Base-by-base conservation (phyloP, 2,888 invertebrate species). In the Trachelus troglodyta region DNA sequence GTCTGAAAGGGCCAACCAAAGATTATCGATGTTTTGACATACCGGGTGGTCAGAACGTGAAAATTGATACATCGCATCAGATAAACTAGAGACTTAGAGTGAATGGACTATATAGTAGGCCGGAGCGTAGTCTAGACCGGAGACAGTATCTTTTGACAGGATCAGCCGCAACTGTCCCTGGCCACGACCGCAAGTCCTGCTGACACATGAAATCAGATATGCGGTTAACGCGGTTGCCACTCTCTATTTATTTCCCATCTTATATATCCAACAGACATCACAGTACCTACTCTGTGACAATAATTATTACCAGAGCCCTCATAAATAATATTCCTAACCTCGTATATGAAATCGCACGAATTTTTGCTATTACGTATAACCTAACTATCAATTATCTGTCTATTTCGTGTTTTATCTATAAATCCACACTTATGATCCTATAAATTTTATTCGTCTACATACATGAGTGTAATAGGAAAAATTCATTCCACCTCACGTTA, bases 41-140 rank as follows among this genome's bases (percentile, higher is more conserved):
- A 78, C 79, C 77, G 82, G 82, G 78, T 79, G 80, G 79, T 80
- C 78, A 74, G 78, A 75, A 76, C 80, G 80, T 78, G 84, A 85
- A 86, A 84, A 86, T 82, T 85, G 87, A 86, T 87, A 80, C 75
- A 80, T 79, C 81, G 81, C 78, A 79, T 79, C 81, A 82, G 86
- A 86, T 87, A 84, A 83, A 79, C 56, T 68, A 73, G 69, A 75
- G 78, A 76, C 76, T 74, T 71, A 56, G 35, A 75, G 79, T 81
- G 84, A 85, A 84, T 82, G 83, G 81, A 80, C 79, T 77, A 80
- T 82, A 77, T 77, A 81, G 76, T 76, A 75, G 79, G 74, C 77
- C 33, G 71, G 71, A 71, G 71, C 31, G 2, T 71, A 30, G 71
- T 34, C 31, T 33, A 34, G 71, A 71, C 71, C 31, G 75, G 69